Evolutionary conservation across 2,113 vertebrate species (phyloP).

Genomic region (Oceanodroma tethys): DNA sequence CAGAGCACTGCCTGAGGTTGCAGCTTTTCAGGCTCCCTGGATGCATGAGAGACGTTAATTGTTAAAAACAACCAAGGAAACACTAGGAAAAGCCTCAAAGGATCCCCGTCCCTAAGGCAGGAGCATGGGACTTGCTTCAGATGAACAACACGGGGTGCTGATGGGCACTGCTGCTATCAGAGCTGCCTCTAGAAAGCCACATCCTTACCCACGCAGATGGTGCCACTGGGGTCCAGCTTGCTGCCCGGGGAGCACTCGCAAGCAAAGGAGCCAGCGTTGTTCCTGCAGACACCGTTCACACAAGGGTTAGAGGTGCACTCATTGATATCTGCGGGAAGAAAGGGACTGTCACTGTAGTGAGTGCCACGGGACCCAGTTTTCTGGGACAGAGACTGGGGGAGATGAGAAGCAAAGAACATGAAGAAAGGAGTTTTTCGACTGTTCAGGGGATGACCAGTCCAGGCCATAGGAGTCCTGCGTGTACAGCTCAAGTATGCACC

Average conservation of each 20-base stretch:
- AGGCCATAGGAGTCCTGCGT: background rate
- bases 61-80: background rate
- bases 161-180: background rate
- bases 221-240: conserved; percentile 87
- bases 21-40: background rate
- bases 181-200: background rate
- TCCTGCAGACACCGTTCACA: conserved; percentile 87
- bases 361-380: background rate
- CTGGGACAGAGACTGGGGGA: background rate
- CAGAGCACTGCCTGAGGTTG: background rate
- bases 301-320: conserved; percentile 89
- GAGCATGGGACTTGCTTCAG: background rate
- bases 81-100: background rate
- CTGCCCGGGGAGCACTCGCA: conserved; percentile 91
- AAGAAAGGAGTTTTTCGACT: background rate
- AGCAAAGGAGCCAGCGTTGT: conserved; percentile 86
- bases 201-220: conserved; percentile 88
- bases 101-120: background rate
- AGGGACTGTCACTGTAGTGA: background rate
- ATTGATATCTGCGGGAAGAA: conserved; percentile 78
- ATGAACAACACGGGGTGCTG: background rate
- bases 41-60: background rate
- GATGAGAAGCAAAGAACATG: background rate
- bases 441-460: background rate
- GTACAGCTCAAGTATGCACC: background rate